Percentiles rank a stretch among this genome's conserved stretches.
phyloP scores from a whole-genome alignment of 2,113 vertebrate species.

The Clarias batrachus region DNA sequence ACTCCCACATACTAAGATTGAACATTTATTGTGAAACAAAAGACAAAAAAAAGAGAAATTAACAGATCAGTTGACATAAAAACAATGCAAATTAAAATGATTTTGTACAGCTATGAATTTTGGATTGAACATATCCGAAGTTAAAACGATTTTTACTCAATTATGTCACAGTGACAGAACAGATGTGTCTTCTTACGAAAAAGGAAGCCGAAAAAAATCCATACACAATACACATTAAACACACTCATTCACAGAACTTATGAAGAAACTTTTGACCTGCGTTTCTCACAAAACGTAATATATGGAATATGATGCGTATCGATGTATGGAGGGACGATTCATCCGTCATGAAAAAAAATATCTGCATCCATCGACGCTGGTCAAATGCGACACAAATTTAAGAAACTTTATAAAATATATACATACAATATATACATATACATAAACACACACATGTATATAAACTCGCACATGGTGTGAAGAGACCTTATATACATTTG shows the following conservation, averaged over 20 bases:
- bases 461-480: constrained; percentile 46
- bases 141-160: background rate
- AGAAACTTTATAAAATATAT: constrained; percentile 70
- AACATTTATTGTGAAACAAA: background rate
- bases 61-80: background rate
- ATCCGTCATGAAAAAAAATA: background rate
- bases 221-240: background rate
- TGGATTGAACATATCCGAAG: background rate
- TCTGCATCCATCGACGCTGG: background rate
- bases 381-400: constrained; percentile 22
- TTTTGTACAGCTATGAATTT: background rate
- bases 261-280: background rate
- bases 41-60: too few relatives aligned
- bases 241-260: background rate
- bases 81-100: background rate
- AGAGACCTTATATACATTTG: constrained; percentile 57
- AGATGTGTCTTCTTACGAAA: background rate
- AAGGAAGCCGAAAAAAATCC: background rate
- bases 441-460: constrained; percentile 63
- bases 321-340: background rate
- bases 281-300: constrained; percentile 1
- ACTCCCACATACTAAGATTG: too few relatives aligned
- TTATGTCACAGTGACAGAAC: background rate
- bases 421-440: constrained; percentile 71
- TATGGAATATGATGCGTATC: background rate